These are phyloP conservation scores for Megathymus violae DNA, from an alignment of 1,140 invertebrate genomes.

Conservation along the genomic window DNA sequence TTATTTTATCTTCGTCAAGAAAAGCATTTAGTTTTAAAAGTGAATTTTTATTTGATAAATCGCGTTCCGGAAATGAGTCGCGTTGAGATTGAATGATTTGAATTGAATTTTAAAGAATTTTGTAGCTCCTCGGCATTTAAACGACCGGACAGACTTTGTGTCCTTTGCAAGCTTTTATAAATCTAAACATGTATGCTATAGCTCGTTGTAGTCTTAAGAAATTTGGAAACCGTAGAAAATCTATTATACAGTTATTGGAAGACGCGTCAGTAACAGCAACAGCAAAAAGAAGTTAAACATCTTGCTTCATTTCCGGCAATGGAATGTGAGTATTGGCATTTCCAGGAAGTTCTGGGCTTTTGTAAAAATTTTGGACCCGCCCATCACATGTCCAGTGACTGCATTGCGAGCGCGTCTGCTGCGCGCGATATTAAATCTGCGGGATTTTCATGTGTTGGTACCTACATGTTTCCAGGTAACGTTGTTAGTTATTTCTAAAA, in stretches of 20 bases:
- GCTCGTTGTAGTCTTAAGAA: constrained; percentile 30
- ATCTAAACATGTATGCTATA: constrained; percentile 38
- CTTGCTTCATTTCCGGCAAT: constrained; percentile 16
- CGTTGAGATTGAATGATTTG: constrained; percentile 27
- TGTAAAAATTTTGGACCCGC: constrained; percentile 27
- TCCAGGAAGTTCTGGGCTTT: background rate
- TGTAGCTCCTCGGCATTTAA: constrained; percentile 20
- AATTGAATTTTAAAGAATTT: constrained; percentile 28
- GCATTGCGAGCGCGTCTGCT: background rate
- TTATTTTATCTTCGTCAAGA: constrained; percentile 18
- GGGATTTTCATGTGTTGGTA: constrained; percentile 30
- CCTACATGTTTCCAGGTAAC: constrained; percentile 32
- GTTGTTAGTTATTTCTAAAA: constrained; percentile 20
- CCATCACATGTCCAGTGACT: constrained; percentile 28
- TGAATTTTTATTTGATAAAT: constrained; percentile 24
- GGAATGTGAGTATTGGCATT: background rate
- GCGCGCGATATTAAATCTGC: constrained; percentile 39
- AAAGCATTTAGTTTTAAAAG: constrained; percentile 26
- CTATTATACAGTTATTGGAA: constrained; percentile 12
- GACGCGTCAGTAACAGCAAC: background rate
- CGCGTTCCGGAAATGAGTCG: constrained; percentile 32
- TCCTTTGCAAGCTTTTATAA: constrained; percentile 34
- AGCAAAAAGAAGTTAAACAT: constrained; percentile 1
- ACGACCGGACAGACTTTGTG: background rate
- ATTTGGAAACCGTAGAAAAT: constrained; percentile 44